These are phyloP conservation scores for Oxyscelio sp. DNA, from an alignment of 2,888 invertebrate species.

Conservation along the genomic window DNA sequence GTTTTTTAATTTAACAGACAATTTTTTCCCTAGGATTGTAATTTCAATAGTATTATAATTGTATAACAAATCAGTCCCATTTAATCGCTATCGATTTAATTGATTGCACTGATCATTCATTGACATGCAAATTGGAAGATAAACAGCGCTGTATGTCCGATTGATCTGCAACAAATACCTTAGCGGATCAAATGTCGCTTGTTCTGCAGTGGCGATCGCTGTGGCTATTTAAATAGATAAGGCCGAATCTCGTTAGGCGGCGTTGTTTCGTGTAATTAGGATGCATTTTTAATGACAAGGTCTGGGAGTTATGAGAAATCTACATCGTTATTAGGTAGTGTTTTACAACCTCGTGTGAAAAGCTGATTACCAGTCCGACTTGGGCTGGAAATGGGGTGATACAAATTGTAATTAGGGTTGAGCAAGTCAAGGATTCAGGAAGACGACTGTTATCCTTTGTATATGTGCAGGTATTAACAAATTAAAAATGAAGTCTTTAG, in stretches of 20 bases:
- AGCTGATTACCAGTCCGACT: no score
- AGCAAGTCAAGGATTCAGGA: no score
- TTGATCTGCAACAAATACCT: slow-evolving; percentile 21
- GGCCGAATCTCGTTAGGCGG: slow-evolving; percentile 3
- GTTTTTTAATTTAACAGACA: no score
- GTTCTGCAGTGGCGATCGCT: slow-evolving; percentile 4
- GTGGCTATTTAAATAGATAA: slow-evolving; percentile 28
- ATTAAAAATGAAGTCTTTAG: no score
- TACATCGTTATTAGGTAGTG: slow-evolving; percentile 3
- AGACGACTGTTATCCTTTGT: no score
- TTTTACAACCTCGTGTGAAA: background rate
- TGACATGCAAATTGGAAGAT: slow-evolving; percentile 32
- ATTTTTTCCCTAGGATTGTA: no score
- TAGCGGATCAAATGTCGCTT: slow-evolving; percentile 40
- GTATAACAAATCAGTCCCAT: no score
- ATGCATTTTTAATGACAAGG: slow-evolving; percentile 14
- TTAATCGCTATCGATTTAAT: slow-evolving; percentile 9
- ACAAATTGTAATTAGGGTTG: no score
- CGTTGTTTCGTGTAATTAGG: slow-evolving; percentile 34
- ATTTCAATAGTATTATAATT: no score
- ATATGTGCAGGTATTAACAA: no score
- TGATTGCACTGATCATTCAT: slow-evolving; percentile 12
- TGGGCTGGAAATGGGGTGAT: no score
- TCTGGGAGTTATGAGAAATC: slow-evolving; percentile 1
- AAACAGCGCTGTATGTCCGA: slow-evolving; percentile 42